phyloP scores from a whole-genome alignment of 2,888 invertebrate genomes.

The Teleiodes luculella region DNA sequence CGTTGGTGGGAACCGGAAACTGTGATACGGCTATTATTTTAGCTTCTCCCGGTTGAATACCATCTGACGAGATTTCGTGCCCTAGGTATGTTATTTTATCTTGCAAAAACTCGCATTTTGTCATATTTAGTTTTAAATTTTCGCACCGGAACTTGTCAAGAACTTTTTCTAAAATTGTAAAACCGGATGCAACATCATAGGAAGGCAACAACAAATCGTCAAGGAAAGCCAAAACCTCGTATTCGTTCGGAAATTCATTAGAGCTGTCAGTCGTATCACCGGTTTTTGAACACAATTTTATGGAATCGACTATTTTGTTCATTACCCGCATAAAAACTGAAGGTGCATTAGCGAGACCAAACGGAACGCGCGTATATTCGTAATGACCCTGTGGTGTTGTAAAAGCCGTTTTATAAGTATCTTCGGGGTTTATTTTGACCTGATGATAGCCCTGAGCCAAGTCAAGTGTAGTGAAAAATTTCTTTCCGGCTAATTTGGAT shows the following conservation, averaged over 20 bases:
- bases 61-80: slow-evolving; percentile 26
- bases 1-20: slow-evolving; percentile 26
- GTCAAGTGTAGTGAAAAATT: slow-evolving; percentile 13
- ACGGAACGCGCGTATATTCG: no score
- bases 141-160: slow-evolving; percentile 15
- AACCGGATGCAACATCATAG: slow-evolving; percentile 15
- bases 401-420: slow-evolving; percentile 16
- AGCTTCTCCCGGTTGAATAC: slow-evolving; percentile 25
- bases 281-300: no score
- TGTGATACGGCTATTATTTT: slow-evolving; percentile 24
- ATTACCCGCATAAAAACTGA: no score
- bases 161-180: slow-evolving; percentile 19
- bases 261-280: neutral
- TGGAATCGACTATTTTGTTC: no score
- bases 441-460: slow-evolving; percentile 15
- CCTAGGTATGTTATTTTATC: slow-evolving; percentile 27
- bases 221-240: slow-evolving; percentile 14
- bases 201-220: slow-evolving; percentile 25
- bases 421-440: slow-evolving; percentile 4
- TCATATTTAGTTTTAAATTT: slow-evolving; percentile 29
- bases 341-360: no score
- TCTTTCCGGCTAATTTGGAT: slow-evolving; percentile 11
- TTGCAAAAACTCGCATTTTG: slow-evolving; percentile 32
- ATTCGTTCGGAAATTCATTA: neutral
- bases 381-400: slow-evolving; percentile 11